Base-by-base conservation (phyloP, 1,140 invertebrate genomes). In the Sweltsa coloradensis region DNA sequence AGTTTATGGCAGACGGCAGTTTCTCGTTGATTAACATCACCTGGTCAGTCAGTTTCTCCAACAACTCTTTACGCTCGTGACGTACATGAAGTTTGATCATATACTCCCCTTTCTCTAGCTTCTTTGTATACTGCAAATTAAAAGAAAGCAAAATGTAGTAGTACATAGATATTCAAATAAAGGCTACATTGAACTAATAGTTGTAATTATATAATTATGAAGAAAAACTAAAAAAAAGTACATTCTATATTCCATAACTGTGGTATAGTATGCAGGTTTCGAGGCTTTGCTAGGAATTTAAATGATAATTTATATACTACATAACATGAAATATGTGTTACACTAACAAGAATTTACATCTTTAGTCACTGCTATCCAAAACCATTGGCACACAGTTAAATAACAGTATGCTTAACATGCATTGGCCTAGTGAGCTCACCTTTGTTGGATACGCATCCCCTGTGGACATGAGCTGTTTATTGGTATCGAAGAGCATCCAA, bases 61-160 rank as follows among this genome's bases (percentile, higher is more conserved):
- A 68, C 43, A 87, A 62, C 22, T 89, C 79, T 49, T 79, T 78
- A 55, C 83, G 85, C 57, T 97, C 91, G 67, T 97, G 92, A 0
- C 93, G 77, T 7, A 97, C 68, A 62, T 91, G 87, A 55, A 94
- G 67, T 37, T 81, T 75, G 11, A 97, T 68, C 5, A 77, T 79
- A 61, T 95, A 97, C 54, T 97, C 93, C n/a, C 93, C 93, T 67
- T 96, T 97, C 50, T 96, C 91, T 47, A 97, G 62, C 70, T 97
- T 96, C 26, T 75, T 61, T 34, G 75, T 70, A 63, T 93, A 89
- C 87, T 93, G 60, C 49, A 77, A 69, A 31, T 53, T 52, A 58
- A 61, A 54, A 39, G 42, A 31, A 18, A 19, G 25, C n/a, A 9
- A n/a, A 9, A n/a, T 31, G 29, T 31, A 31, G n/a, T 31, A 9